Percentiles rank a stretch among this genome's conserved stretches.
These are phyloP conservation scores for Acanthisitta chloris DNA, from an alignment of 2,113 vertebrate genomes.

Conservation along the genomic window DNA sequence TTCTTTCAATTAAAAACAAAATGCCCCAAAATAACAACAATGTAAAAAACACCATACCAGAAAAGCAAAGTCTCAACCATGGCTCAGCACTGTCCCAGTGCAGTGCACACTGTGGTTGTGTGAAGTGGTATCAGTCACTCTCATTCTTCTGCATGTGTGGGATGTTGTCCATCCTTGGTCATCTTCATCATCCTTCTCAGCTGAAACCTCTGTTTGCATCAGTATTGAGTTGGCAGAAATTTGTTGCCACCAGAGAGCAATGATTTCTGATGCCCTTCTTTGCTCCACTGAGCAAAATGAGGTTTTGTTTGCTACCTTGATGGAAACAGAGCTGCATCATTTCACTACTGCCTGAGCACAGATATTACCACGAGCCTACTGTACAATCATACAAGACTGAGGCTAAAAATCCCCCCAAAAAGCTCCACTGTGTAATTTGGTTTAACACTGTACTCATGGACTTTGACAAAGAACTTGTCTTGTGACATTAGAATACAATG, in stretches of 20 bases:
- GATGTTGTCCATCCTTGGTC: neutral
- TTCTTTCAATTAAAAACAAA: constrained; percentile 20
- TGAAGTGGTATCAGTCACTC: neutral
- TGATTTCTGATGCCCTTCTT: neutral
- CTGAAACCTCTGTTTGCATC: neutral
- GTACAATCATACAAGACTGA: neutral
- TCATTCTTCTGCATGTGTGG: neutral
- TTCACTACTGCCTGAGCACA: neutral
- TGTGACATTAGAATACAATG: accelerated
- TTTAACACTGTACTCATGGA: neutral
- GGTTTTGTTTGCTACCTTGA: neutral
- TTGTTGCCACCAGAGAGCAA: neutral
- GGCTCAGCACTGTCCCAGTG: neutral
- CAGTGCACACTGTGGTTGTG: neutral
- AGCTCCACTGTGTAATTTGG: neutral
- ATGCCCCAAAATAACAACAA: neutral
- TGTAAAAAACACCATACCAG: neutral
- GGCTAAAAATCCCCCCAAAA: neutral
- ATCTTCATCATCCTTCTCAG: neutral
- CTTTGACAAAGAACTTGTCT: neutral
- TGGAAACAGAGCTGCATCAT: neutral
- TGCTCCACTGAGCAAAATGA: neutral
- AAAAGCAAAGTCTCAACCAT: neutral
- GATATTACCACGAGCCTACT: neutral
- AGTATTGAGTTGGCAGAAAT: neutral